Evolutionary conservation across 2,113 vertebrate species (phyloP), one percentile per base, ranked within the genome.

Genomic region (Microcebus ravelobensis): DNA sequence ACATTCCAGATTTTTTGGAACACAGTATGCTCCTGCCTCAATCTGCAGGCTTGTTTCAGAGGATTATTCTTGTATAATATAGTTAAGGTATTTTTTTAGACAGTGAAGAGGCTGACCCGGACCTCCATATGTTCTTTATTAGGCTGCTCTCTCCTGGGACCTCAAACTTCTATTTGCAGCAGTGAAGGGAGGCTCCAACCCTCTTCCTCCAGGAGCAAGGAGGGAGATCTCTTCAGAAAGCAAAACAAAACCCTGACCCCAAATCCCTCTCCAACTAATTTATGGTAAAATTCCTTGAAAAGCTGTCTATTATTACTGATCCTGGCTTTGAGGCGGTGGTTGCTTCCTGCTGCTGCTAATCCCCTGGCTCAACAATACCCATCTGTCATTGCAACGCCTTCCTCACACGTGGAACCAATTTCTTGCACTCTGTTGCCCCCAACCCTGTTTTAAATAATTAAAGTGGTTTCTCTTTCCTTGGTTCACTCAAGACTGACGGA

Each of bases 401-500:
- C 36, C 31, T 77, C 88, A 76, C 90, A 94, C 23, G 27, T 92
- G 94, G 76, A 88, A 95, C 84, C 91, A 93, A 91, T 97, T 87
- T 94, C 91, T 83, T 39, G 29, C 55, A 21, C 88, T 70, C 90
- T 96, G 76, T 57, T 67, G 52, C 65, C 7, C 57, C 77, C 55
- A 31, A 31, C 20, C 39, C 77, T 70, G 52, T 73, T 89, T 77
- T 42, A 84, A 94, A 91, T 79, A 88, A 87, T 86, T 89, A 79
- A 89, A 39, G 20, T 34, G 11, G 48, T 67, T 94, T 95, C 18
- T 57, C 17, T 76, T 91, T 74, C 65, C 79, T 91, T 93, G 65
- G 15, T 87, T 74, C 79, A 48, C 68, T 77, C 67, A 52, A 74
- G n/a, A 74, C 68, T 63, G 85, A 96, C 67, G 34, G 79, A 84